These are phyloP conservation scores for Peucedramus taeniatus DNA, from an alignment of 2,113 vertebrate species.

Conservation along the genomic window DNA sequence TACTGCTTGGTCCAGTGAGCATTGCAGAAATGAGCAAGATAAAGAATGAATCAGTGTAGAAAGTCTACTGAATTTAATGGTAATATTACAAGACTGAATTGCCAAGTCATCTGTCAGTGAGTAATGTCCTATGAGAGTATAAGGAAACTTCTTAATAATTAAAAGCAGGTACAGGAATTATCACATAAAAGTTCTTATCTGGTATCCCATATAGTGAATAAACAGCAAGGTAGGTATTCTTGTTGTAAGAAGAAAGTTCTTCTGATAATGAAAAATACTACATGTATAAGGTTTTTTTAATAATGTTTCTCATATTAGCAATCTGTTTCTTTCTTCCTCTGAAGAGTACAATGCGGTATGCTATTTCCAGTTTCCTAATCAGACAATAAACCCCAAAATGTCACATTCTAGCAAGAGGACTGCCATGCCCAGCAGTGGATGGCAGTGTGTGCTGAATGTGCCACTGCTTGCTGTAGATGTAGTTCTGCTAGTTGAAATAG, in stretches of 20 bases:
- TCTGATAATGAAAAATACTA: background rate
- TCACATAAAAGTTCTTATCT: background rate
- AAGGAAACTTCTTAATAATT: background rate
- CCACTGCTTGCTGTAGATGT: background rate
- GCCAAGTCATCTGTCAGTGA: background rate
- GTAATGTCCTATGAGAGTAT: background rate
- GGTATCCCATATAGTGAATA: background rate
- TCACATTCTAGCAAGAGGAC: background rate
- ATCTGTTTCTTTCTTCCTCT: background rate
- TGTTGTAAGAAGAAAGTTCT: background rate
- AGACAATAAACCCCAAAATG: background rate
- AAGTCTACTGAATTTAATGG: background rate
- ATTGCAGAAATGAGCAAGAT: background rate
- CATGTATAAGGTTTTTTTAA: background rate
- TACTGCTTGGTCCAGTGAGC: background rate
- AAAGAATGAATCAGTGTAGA: background rate
- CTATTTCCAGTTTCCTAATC: background rate
- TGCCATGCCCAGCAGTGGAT: fast-evolving
- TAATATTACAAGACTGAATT: background rate
- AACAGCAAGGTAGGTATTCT: background rate
- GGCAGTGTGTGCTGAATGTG: fast-evolving
- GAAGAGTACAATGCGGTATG: background rate
- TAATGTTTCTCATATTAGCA: background rate
- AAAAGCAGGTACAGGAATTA: background rate
- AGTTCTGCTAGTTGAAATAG: background rate